Percentiles rank a stretch among this genome's conserved stretches.
Conservation (phyloP, 2,888 invertebrate genomes). For the Belgica antarctica region DNA sequence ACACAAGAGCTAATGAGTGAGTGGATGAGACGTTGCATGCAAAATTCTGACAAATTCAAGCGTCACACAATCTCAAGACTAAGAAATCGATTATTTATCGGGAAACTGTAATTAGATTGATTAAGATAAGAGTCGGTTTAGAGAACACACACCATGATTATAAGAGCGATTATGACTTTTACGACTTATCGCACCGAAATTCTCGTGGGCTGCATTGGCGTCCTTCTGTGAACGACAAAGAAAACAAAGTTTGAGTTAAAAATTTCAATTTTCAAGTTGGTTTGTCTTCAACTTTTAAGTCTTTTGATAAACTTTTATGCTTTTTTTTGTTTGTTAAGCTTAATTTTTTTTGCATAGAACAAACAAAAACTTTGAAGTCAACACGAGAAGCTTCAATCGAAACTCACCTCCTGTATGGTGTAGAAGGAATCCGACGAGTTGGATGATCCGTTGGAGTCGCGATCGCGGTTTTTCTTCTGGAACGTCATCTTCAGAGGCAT, state of each 20-base stretch:
- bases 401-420: slow-evolving; percentile 67
- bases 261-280: slow-evolving; percentile 9
- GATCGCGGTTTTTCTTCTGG: slow-evolving; percentile 61
- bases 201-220: slow-evolving; percentile 51
- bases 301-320: neutral
- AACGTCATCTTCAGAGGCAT: slow-evolving; percentile 76
- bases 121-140: slow-evolving; percentile 34
- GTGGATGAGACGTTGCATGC: neutral
- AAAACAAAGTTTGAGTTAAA: slow-evolving; percentile 7
- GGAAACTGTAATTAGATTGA: slow-evolving; percentile 43
- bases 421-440: slow-evolving; percentile 58
- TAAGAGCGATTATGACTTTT: slow-evolving; percentile 74
- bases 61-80: slow-evolving; percentile 9
- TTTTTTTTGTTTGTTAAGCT: neutral
- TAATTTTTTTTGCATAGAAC: neutral
- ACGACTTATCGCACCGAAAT: slow-evolving; percentile 66
- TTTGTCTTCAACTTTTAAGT: no score
- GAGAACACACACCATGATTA: slow-evolving; percentile 61
- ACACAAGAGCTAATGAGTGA: no score
- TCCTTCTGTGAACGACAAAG: slow-evolving; percentile 45
- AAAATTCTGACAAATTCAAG: slow-evolving; percentile 2
- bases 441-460: slow-evolving; percentile 48
- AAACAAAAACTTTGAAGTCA: neutral
- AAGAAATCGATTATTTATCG: slow-evolving; percentile 28
- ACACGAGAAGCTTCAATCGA: neutral